phyloP scores from a whole-genome alignment of 2,888 invertebrate species.

The Cataglyphis livida region DNA sequence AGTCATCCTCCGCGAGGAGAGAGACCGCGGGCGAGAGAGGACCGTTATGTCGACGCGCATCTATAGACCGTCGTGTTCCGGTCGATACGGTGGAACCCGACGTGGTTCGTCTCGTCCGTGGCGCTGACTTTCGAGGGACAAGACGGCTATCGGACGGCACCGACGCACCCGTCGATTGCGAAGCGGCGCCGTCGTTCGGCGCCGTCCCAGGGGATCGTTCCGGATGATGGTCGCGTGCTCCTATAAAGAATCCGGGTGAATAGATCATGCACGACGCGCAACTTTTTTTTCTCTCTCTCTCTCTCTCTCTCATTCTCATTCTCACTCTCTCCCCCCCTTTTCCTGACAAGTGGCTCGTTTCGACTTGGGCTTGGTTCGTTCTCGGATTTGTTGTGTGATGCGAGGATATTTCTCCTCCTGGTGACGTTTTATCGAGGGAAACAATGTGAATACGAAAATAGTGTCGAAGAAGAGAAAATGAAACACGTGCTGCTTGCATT shows the following conservation, averaged over 20 bases:
- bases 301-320: background rate
- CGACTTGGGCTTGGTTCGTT: slow-evolving; percentile 7
- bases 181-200: background rate
- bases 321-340: too few relatives aligned
- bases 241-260: background rate
- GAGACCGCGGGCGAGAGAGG: background rate
- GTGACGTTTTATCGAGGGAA: background rate
- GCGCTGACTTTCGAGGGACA: slow-evolving; percentile 25
- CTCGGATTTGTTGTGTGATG: background rate
- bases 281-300: background rate
- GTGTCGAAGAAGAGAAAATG: background rate
- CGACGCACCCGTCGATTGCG: background rate
- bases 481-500: slow-evolving; percentile 10
- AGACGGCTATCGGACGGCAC: background rate
- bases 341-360: slow-evolving; percentile 7
- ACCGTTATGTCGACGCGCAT: slow-evolving; percentile 43
- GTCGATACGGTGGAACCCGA: slow-evolving; percentile 46
- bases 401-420: background rate
- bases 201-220: background rate
- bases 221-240: background rate
- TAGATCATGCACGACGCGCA: background rate
- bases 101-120: slow-evolving; percentile 32
- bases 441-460: background rate
- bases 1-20: background rate
- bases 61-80: slow-evolving; percentile 28